Conservation (phyloP, 1,140 invertebrate genomes). For the Philopotamus ludificatus region DNA sequence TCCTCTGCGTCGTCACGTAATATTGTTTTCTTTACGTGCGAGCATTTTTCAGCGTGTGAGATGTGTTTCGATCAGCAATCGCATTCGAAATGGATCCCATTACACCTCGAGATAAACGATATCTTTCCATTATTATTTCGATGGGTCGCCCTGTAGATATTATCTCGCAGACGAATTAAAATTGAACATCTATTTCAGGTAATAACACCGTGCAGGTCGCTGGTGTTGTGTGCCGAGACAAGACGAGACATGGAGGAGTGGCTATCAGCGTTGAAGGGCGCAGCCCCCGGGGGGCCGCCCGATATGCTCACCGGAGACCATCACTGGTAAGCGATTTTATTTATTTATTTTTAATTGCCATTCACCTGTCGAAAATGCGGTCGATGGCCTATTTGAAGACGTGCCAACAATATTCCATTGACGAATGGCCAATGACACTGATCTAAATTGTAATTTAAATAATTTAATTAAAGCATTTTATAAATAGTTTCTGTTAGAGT, state of each 20-base stretch:
- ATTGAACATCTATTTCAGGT: slow-evolving; percentile 61
- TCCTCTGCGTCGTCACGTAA: neutral
- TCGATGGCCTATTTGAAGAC: too few relatives aligned
- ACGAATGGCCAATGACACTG: too few relatives aligned
- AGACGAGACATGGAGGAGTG: slow-evolving; percentile 88
- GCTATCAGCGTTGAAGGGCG: slow-evolving; percentile 74
- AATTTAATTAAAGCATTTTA: neutral
- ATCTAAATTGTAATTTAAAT: neutral
- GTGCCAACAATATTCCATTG: too few relatives aligned
- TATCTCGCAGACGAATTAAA: too few relatives aligned
- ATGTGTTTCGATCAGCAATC: too few relatives aligned
- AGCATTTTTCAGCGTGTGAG: too few relatives aligned
- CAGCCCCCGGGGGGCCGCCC: slow-evolving; percentile 65
- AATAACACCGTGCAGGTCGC: slow-evolving; percentile 79
- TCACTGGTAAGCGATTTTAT: slow-evolving; percentile 66
- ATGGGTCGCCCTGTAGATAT: too few relatives aligned
- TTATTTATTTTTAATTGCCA: neutral
- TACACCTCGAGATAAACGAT: too few relatives aligned
- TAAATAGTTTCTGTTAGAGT: too few relatives aligned
- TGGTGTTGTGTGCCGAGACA: slow-evolving; percentile 80
- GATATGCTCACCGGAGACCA: slow-evolving; percentile 85
- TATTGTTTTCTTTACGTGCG: neutral
- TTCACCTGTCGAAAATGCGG: too few relatives aligned
- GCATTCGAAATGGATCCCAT: too few relatives aligned
- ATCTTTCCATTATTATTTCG: too few relatives aligned